phyloP scores from a whole-genome alignment of 2,888 invertebrate genomes.

The Tetragonisca angustula region DNA sequence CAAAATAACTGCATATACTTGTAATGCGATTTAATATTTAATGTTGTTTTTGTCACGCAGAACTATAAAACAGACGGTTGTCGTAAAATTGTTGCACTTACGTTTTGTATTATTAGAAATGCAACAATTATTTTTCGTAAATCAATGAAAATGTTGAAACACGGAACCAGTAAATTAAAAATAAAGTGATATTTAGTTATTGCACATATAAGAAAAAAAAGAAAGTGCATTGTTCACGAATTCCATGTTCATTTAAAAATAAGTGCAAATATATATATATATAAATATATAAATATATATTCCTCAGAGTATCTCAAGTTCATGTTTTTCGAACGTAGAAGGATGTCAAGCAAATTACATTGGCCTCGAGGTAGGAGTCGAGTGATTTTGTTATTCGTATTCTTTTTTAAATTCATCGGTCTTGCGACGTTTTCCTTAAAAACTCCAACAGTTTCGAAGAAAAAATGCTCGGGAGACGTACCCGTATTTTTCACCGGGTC shows the following conservation, averaged over 20 bases:
- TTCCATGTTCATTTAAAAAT: neutral
- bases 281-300: neutral
- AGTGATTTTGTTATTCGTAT: neutral
- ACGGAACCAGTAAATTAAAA: neutral
- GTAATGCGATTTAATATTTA: conserved; percentile 25
- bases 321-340: neutral
- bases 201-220: neutral
- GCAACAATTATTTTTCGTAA: neutral
- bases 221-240: neutral
- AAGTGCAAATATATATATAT: neutral
- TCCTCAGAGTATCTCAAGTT: neutral
- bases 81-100: neutral
- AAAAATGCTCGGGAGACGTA: neutral
- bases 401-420: conserved; percentile 54
- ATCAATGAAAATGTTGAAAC: neutral
- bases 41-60: conserved; percentile 10
- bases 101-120: neutral
- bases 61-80: neutral
- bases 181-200: neutral
- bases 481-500: conserved; percentile 43
- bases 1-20: neutral
- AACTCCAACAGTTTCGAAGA: neutral
- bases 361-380: neutral
- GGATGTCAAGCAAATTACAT: neutral
- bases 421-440: conserved; percentile 51